Conservation (phyloP, 2,888 invertebrate genomes). For the Mesodorylaimus sp. region DNA sequence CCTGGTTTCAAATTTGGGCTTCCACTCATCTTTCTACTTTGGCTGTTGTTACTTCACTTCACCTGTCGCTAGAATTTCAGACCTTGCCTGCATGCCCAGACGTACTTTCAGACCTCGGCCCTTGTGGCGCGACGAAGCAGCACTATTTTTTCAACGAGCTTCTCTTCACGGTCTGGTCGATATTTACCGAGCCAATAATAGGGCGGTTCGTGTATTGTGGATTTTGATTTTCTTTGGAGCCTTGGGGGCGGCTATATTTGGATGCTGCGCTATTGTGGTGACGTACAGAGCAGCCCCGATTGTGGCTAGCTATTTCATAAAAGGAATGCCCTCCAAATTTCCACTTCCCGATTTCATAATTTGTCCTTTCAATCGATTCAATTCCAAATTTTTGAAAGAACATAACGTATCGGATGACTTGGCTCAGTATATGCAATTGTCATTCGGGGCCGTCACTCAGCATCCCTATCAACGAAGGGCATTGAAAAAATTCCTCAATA, state of each 20-base stretch:
- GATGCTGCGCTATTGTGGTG: slow-evolving; percentile 13
- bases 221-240: slow-evolving; percentile 13
- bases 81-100: no score
- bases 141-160: slow-evolving; percentile 7
- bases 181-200: slow-evolving; percentile 14
- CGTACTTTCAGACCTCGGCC: no score
- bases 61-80: no score
- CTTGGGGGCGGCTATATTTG: slow-evolving; percentile 4
- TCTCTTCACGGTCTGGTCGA: slow-evolving; percentile 20
- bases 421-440: slow-evolving; percentile 22
- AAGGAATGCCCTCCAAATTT: neutral
- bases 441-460: slow-evolving; percentile 2
- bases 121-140: no score
- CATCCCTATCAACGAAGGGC: neutral
- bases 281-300: slow-evolving; percentile 16
- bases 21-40: no score
- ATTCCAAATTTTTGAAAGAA: slow-evolving; percentile 6
- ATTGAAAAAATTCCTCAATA: neutral
- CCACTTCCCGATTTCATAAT: slow-evolving; percentile 22
- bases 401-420: slow-evolving; percentile 19
- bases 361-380: slow-evolving; percentile 24
- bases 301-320: slow-evolving; percentile 20
- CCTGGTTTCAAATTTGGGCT: no score
- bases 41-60: no score
- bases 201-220: slow-evolving; percentile 15